Conservation (phyloP, 2,797 vertebrate species). For the Lagodon rhomboides region DNA sequence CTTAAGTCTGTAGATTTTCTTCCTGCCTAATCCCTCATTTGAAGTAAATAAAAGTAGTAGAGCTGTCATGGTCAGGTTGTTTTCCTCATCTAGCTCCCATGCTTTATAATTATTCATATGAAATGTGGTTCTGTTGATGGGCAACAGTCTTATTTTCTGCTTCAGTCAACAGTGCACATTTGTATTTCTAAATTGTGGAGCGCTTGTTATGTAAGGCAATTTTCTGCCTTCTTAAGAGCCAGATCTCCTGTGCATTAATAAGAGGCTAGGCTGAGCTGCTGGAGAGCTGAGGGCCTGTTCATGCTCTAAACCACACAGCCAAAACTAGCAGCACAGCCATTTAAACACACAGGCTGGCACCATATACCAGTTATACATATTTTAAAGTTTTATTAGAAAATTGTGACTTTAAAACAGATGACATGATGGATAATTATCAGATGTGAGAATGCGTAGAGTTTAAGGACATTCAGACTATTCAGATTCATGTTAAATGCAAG, state of each 20-base stretch:
- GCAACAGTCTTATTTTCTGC: constrained; percentile 99
- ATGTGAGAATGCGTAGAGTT: constrained; percentile 10
- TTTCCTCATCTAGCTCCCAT: constrained; percentile 83
- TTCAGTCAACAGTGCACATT: constrained; percentile 99
- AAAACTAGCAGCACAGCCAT: constrained; percentile 29
- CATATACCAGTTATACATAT: constrained; percentile 38
- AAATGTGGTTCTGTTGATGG: constrained; percentile 97
- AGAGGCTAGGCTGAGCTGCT: constrained; percentile 78
- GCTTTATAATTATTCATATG: constrained; percentile 91
- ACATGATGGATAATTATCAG: constrained; percentile 35
- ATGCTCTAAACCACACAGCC: constrained; percentile 68
- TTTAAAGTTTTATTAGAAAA: constrained; percentile 49
- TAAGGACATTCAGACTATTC: no score
- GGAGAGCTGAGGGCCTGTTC: constrained; percentile 72
- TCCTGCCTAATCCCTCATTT: constrained; percentile 87
- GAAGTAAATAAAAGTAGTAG: constrained; percentile 88
- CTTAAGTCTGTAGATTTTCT: constrained; percentile 81
- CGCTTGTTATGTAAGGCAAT: constrained; percentile 90
- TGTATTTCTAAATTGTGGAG: constrained; percentile 91
- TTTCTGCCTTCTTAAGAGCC: constrained; percentile 91
- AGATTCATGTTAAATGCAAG: neutral
- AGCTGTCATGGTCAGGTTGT: constrained; percentile 87
- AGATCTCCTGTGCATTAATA: constrained; percentile 88
- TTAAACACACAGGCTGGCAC: constrained; percentile 53
- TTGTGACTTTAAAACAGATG: constrained; percentile 51